Conservation (phyloP, 2,888 invertebrate genomes). For the Drosophila nigritarsus region DNA sequence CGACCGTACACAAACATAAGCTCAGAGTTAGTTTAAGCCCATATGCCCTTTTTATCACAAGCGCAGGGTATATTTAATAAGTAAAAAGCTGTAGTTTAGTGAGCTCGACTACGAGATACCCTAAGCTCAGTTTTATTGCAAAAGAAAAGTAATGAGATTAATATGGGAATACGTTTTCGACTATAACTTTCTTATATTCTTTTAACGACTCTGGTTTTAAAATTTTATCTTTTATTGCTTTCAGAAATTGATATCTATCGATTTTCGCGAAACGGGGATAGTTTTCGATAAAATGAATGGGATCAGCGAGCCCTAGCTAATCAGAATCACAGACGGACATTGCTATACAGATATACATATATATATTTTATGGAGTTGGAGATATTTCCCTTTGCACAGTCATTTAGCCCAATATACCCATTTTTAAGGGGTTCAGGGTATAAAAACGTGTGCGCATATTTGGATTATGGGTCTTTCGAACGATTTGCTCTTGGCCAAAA, state of each 20-base stretch:
- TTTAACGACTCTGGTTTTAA: background rate
- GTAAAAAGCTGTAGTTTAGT: background rate
- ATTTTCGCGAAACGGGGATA: background rate
- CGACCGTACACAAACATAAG: background rate
- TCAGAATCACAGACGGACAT: background rate
- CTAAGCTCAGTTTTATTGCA: background rate
- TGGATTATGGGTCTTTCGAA: slow-evolving; percentile 25
- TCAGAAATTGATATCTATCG: background rate
- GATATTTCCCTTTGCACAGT: background rate
- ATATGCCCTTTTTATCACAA: background rate
- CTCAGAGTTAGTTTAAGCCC: background rate
- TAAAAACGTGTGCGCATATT: slow-evolving; percentile 26
- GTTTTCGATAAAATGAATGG: background rate
- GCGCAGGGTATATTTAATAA: background rate
- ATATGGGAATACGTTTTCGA: background rate
- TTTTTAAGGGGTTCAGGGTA: slow-evolving; percentile 2
- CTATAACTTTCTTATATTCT: background rate
- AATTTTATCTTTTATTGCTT: background rate
- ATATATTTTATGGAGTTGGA: background rate
- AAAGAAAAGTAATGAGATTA: background rate
- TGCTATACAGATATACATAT: background rate
- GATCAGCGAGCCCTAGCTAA: background rate
- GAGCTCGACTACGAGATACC: background rate
- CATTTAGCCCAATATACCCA: background rate
- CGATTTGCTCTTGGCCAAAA: slow-evolving; percentile 24